phyloP scores from a whole-genome alignment of 2,113 vertebrate species.

The Salvelinus namaycush region DNA sequence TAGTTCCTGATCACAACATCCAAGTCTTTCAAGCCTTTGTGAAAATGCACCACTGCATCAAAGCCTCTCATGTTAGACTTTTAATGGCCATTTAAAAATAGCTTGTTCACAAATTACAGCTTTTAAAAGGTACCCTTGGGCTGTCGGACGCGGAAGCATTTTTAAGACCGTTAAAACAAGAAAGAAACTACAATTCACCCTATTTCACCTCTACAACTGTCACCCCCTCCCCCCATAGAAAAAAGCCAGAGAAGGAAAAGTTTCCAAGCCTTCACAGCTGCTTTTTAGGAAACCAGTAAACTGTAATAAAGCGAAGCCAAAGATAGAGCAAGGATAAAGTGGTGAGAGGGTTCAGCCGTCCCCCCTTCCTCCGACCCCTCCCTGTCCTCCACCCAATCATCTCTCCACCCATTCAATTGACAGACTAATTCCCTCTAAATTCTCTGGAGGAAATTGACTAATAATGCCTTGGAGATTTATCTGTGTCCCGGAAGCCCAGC shows the following conservation, averaged over 20 bases:
- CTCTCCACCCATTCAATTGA: slow-evolving; percentile 31
- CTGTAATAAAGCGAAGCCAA: background rate
- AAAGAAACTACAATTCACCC: slow-evolving; percentile 21
- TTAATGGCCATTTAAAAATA: slow-evolving; percentile 17
- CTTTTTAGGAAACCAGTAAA: too few relatives aligned
- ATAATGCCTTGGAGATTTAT: slow-evolving; percentile 27
- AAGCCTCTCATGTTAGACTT: background rate
- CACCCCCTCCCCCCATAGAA: background rate
- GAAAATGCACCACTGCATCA: background rate
- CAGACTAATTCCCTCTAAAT: slow-evolving; percentile 46
- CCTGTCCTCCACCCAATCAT: background rate
- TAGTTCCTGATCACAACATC: too few relatives aligned
- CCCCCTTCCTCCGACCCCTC: background rate
- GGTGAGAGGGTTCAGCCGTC: background rate
- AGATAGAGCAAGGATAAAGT: slow-evolving; percentile 13
- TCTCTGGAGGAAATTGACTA: slow-evolving; percentile 43
- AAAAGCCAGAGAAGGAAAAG: background rate
- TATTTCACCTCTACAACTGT: slow-evolving; percentile 3
- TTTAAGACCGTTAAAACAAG: background rate
- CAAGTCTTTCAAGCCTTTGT: background rate
- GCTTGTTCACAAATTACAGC: slow-evolving; percentile 34
- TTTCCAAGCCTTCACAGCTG: too few relatives aligned
- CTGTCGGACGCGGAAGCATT: slow-evolving; percentile 1
- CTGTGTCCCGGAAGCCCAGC: background rate
- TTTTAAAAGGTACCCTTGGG: slow-evolving; percentile 24